A percentile compares a stretch with the other conserved stretches of the same genome.
These are phyloP conservation scores for Drosophila guanche DNA, from an alignment of 1,140 invertebrate genomes.

Conservation along the genomic window DNA sequence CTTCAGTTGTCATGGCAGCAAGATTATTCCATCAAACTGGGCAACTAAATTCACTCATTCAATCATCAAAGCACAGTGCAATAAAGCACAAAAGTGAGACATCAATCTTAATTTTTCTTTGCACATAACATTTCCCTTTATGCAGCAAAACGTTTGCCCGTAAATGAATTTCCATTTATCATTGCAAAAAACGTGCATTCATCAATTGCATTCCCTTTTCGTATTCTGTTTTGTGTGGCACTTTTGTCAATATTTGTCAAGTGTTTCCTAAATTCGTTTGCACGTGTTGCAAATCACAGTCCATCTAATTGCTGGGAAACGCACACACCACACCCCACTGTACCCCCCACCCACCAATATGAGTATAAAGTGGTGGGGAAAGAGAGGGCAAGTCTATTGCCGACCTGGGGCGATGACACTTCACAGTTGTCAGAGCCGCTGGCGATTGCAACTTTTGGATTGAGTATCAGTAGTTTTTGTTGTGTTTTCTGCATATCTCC, in stretches of 20 bases:
- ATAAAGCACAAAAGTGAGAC: neutral
- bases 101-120: too few species aligned
- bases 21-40: too few species aligned
- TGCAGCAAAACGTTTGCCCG: neutral
- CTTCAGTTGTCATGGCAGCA: too few species aligned
- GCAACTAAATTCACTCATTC: too few species aligned
- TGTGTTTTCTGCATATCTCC: constrained; percentile 5
- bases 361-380: constrained; percentile 41
- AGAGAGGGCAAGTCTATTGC: constrained; percentile 45
- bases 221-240: constrained; percentile 2
- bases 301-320: constrained; percentile 72
- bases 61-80: too few species aligned
- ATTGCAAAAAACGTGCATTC: neutral
- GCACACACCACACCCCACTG: constrained; percentile 12
- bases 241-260: constrained; percentile 56
- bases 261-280: constrained; percentile 62
- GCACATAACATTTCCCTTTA: too few species aligned
- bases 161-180: neutral
- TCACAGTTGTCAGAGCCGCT: constrained; percentile 45
- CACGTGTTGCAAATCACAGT: constrained; percentile 66
- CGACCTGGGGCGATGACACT: constrained; percentile 72
- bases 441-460: constrained; percentile 42
- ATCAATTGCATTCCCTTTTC: constrained; percentile 2
- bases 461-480: constrained; percentile 22
- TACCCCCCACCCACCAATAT: constrained; percentile 7